Percentiles rank a stretch among this genome's conserved stretches.
Evolutionary conservation across 2,797 vertebrate species (phyloP).

Genomic region (Threskiornis aethiopicus): DNA sequence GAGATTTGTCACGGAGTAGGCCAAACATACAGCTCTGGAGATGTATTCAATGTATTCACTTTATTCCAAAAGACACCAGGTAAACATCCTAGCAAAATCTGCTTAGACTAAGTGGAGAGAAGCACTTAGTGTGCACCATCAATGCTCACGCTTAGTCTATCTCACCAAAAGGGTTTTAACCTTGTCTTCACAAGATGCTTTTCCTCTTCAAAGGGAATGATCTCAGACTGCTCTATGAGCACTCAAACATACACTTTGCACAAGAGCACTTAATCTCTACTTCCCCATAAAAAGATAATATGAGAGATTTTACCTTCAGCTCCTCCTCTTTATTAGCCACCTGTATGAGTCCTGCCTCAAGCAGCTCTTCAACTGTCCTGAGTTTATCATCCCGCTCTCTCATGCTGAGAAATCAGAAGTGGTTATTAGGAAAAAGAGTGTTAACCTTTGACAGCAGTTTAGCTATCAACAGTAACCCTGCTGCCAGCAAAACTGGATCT

Average conservation of each 20-base stretch:
- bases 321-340: slow-evolving; percentile 94
- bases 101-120: background rate
- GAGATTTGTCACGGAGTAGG: background rate
- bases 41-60: background rate
- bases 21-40: background rate
- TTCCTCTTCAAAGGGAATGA: background rate
- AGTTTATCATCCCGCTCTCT: slow-evolving; percentile 93
- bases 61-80: background rate
- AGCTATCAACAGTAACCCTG: background rate
- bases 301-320: slow-evolving; percentile 82
- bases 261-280: background rate
- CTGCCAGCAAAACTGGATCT: background rate
- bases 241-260: background rate
- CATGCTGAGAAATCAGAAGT: slow-evolving; percentile 74
- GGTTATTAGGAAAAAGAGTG: background rate
- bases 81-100: background rate
- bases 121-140: background rate
- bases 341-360: slow-evolving; percentile 92
- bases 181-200: background rate
- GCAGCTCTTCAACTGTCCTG: slow-evolving; percentile 89
- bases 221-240: background rate
- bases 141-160: background rate
- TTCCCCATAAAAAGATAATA: background rate
- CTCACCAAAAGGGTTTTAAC: background rate
- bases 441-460: background rate